These are phyloP conservation scores for Mesoligia furuncula DNA, from an alignment of 2,888 invertebrate genomes.

Conservation along the genomic window DNA sequence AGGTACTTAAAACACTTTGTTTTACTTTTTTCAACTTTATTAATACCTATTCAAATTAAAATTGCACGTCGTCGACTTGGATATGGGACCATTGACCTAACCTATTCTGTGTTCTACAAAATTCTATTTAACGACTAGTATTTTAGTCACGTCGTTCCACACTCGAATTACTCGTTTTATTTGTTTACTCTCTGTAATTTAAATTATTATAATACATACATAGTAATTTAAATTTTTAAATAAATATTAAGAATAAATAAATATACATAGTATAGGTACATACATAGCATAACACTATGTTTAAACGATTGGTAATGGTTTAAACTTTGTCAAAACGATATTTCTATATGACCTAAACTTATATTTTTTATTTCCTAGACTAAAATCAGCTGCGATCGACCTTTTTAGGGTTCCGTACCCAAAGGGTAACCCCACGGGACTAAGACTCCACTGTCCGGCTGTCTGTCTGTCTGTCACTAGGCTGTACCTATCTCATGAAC, in stretches of 20 bases:
- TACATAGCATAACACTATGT: not conserved
- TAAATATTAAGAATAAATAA: not conserved
- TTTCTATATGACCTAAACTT: not conserved
- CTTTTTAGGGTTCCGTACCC: no score
- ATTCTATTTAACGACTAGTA: slow-evolving; percentile 8
- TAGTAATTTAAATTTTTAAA: no score
- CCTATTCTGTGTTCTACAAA: slow-evolving; percentile 10
- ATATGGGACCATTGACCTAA: slow-evolving; percentile 48
- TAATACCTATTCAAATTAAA: no score
- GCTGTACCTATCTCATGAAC: no score
- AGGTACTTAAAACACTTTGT: no score
- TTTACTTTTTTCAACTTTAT: no score
- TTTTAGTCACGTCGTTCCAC: slow-evolving; percentile 25
- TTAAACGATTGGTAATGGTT: not conserved
- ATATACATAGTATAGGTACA: not conserved
- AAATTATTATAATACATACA: no score
- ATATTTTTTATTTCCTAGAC: not conserved
- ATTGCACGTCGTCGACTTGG: slow-evolving; percentile 3
- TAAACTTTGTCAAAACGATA: not conserved
- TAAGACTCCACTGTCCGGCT: no score
- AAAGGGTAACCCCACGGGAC: no score
- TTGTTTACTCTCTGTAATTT: not conserved
- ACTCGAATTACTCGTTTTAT: slow-evolving; percentile 9
- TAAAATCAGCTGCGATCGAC: no score
- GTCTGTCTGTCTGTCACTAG: no score